A percentile compares a stretch with the other conserved stretches of the same genome.
phyloP scores from a whole-genome alignment of 2,797 vertebrate genomes.

The Lacerta bilineata region DNA sequence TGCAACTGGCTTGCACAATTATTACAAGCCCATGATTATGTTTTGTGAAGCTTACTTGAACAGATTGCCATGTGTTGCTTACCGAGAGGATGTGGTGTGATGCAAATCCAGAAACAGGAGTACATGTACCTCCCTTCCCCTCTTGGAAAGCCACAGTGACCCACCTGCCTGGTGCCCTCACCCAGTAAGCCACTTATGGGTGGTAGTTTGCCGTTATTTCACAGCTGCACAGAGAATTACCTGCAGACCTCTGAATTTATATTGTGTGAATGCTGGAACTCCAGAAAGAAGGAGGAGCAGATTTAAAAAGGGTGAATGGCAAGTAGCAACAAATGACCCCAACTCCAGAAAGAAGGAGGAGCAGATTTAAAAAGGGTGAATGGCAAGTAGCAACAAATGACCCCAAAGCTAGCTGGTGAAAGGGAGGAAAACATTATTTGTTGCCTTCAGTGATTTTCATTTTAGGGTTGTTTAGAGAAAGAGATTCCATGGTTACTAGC shows the following conservation, averaged over 20 bases:
- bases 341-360: conserved; percentile 33
- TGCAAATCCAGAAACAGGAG: too few relatives aligned
- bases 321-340: conserved; percentile 20
- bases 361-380: conserved; percentile 33
- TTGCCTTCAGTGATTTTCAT: conserved; percentile 35
- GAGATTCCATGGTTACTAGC: conserved; percentile 36
- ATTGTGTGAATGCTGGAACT: conserved; percentile 30
- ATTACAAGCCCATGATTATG: neutral
- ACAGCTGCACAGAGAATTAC: neutral
- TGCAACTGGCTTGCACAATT: too few relatives aligned
- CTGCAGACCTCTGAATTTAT: conserved; percentile 33
- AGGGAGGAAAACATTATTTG: conserved; percentile 23
- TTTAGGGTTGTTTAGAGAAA: conserved; percentile 54
- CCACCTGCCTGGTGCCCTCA: too few relatives aligned
- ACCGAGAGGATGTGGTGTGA: too few relatives aligned
- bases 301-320: conserved; percentile 43
- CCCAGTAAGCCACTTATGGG: too few relatives aligned
- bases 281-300: conserved; percentile 24
- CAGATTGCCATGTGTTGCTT: neutral
- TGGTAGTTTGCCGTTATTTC: neutral
- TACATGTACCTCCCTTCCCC: too few relatives aligned
- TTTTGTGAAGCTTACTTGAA: neutral
- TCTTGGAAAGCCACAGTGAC: too few relatives aligned
- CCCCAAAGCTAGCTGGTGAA: conserved; percentile 39
- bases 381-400: conserved; percentile 35